Evolutionary conservation across 2,888 invertebrate species (phyloP).

Genomic region (Siphlonurus alternatus): DNA sequence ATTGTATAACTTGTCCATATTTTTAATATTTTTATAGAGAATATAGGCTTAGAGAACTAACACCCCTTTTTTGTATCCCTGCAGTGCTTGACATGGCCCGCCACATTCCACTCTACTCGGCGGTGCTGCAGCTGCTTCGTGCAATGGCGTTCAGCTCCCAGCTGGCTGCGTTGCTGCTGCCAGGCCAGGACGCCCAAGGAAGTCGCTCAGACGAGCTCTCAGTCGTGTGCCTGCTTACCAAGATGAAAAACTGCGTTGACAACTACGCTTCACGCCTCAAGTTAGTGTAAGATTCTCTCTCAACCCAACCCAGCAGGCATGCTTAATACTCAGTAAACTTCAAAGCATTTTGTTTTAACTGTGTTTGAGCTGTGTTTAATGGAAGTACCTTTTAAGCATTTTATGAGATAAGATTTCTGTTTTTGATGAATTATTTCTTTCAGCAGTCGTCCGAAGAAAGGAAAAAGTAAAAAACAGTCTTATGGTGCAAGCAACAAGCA

Average conservation of each 20-base stretch:
- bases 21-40: not conserved
- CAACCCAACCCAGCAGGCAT: too few species aligned
- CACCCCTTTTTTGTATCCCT: slow-evolving; percentile 11
- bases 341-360: too few species aligned
- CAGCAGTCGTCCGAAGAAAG: not conserved
- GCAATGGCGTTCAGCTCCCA: slow-evolving; percentile 47
- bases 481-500: not conserved
- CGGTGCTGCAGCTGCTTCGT: slow-evolving; percentile 64
- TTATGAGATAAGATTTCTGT: too few species aligned
- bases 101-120: slow-evolving; percentile 82
- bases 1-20: not conserved
- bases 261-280: slow-evolving; percentile 75
- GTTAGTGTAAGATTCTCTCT: slow-evolving; percentile 27
- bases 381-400: too few species aligned
- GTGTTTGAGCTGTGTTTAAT: too few species aligned
- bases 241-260: slow-evolving; percentile 83
- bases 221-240: slow-evolving; percentile 58
- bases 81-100: slow-evolving; percentile 91
- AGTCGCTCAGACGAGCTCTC: slow-evolving; percentile 33
- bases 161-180: slow-evolving; percentile 45
- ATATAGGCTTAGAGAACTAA: not conserved
- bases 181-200: slow-evolving; percentile 23
- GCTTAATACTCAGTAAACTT: too few species aligned
- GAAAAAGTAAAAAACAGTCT: not conserved
- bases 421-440: too few species aligned